Base-by-base conservation (phyloP, 2,797 vertebrate genomes). In the Pseudochaenichthys georgianus region DNA sequence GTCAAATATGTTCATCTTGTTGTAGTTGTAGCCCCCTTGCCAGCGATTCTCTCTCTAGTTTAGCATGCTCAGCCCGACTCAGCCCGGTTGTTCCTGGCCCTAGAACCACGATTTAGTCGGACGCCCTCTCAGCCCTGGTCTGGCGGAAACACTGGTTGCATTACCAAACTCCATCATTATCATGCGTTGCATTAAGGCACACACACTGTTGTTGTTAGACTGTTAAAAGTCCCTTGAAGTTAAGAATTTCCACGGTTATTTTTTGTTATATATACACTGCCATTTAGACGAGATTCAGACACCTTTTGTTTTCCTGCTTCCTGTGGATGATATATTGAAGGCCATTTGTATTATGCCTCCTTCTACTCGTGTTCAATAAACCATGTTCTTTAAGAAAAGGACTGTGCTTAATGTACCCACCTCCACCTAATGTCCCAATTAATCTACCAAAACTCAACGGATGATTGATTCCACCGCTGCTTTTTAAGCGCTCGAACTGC, bases 351-450 rank as follows among this genome's bases (percentile, higher is more conserved):
- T 46, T 41, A 34, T 13, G 28, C 31, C 28, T 41, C 53, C 23
- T 6, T 28, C 58, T 58, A 54, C 19, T 11, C 19, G 15, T 70
- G 60, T 55, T 66, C 42, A 73, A 63, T 67, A 65, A 66, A 70
- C 23, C 16, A 15, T 42, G 47, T 23, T 70, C 17, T 73, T 70
- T 45, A 64, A 42, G 28, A 67, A 52, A 47, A 63, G 6, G 15
- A 10, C 21, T 2, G 19, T 42, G n/a, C 48, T 64, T 79, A 68
- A 77, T 77, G 53, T 67, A 76, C 31, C 61, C 60, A 11, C 8
- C 23, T 52, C 51, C 12, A 50, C 15, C 43, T 76, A 75, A 69
- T 58, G 60, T 54, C 41, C 8, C 8, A 34, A 73, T 73, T 57
- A 55, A 73, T 73, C 55, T 31, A 55, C 48, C 45, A 31, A 45